Conservation (phyloP, 2,113 vertebrate genomes). For the Helogale parvula region DNA sequence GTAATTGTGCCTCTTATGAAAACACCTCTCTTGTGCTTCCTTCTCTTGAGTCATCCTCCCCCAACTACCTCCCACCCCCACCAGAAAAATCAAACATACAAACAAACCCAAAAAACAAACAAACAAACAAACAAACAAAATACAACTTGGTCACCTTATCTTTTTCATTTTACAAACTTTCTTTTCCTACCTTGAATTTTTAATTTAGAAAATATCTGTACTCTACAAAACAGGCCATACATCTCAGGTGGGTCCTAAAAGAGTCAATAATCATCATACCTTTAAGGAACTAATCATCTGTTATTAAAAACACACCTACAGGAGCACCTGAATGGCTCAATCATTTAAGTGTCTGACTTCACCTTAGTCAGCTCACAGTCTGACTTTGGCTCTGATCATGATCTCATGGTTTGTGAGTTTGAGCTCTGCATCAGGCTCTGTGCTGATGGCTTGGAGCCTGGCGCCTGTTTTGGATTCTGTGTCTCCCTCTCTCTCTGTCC, state of each 20-base stretch:
- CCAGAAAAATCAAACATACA: neutral
- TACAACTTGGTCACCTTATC: neutral
- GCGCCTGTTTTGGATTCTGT: too few relatives aligned
- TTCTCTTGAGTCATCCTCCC: neutral
- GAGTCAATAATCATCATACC: neutral
- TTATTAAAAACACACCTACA: neutral
- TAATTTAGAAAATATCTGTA: neutral
- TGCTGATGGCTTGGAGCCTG: too few relatives aligned
- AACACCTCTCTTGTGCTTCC: neutral
- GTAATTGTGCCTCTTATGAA: neutral
- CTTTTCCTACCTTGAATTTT: neutral
- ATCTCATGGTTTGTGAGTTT: too few relatives aligned
- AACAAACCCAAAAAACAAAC: too few relatives aligned
- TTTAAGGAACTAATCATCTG: neutral
- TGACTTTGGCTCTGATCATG: too few relatives aligned
- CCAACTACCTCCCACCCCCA: fast-evolving
- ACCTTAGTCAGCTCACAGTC: too few relatives aligned
- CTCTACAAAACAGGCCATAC: neutral
- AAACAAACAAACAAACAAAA: too few relatives aligned
- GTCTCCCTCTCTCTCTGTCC: too few relatives aligned
- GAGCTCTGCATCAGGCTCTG: too few relatives aligned
- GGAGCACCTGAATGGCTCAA: too few relatives aligned
- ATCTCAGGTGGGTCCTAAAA: neutral
- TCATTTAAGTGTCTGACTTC: too few relatives aligned
- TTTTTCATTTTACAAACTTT: neutral